Evolutionary conservation across 2,113 vertebrate genomes (phyloP).

Genomic region (Beaufortia kweichowensis): DNA sequence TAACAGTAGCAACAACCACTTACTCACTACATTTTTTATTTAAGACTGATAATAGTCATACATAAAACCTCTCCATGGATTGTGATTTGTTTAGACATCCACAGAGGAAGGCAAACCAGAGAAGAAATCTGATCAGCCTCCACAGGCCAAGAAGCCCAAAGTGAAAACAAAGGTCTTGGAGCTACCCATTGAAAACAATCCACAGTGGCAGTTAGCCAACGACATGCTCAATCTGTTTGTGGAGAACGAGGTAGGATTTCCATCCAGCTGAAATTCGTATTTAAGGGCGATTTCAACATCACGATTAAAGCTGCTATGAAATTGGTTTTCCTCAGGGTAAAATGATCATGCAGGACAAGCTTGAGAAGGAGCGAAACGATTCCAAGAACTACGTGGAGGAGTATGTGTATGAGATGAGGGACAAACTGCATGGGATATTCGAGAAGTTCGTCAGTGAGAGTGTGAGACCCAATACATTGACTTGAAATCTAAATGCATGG

Average conservation of each 20-base stretch:
- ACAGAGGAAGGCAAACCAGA: conserved; percentile 84
- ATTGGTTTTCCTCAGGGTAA: conserved; percentile 79
- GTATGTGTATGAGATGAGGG: conserved; percentile 97
- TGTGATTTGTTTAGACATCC: conserved; percentile 73
- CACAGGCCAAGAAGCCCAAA: conserved; percentile 96
- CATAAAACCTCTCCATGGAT: neutral
- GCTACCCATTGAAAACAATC: conserved; percentile 90
- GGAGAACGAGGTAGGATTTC: conserved; percentile 86
- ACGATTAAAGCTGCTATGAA: neutral
- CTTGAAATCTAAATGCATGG: neutral
- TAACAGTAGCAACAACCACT: neutral
- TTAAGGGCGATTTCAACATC: neutral
- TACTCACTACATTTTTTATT: too few species aligned
- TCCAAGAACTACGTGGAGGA: conserved; percentile 96
- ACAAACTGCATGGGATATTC: conserved; percentile 85
- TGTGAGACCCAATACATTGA: conserved; percentile 68
- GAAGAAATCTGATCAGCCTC: conserved; percentile 93
- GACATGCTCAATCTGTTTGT: conserved; percentile 93
- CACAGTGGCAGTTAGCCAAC: conserved; percentile 91
- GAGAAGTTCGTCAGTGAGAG: conserved; percentile 91
- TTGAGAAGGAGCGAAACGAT: conserved; percentile 96
- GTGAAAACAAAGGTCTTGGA: conserved; percentile 95
- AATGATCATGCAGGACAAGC: conserved; percentile 99
- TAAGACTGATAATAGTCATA: neutral
- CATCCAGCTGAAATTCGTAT: neutral